These are phyloP conservation scores for Rhyacophila evoluta DNA, from an alignment of 2,888 invertebrate species.

Conservation along the genomic window DNA sequence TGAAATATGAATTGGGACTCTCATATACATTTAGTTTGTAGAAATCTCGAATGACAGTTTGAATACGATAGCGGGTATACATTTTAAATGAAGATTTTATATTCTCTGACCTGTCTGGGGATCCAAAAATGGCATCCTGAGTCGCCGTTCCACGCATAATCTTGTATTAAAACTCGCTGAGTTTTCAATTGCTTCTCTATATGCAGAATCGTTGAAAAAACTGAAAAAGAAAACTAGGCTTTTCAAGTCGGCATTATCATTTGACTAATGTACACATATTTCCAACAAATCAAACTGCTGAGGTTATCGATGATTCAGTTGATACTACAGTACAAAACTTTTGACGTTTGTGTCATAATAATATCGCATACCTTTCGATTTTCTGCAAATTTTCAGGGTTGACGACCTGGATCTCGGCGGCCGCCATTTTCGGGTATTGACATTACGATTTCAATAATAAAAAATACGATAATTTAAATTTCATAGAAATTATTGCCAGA, in stretches of 20 bases:
- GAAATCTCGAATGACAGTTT: too few species aligned
- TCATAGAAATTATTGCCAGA: neutral
- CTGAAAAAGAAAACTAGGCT: constrained; percentile 65
- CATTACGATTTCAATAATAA: neutral
- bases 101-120: constrained; percentile 84
- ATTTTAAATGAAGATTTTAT: neutral
- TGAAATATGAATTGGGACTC: too few species aligned
- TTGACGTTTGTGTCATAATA: constrained; percentile 4
- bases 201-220: constrained; percentile 89
- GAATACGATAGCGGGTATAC: too few species aligned
- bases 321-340: neutral
- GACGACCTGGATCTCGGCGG: constrained; percentile 75
- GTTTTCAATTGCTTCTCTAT: constrained; percentile 93
- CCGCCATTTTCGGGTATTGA: constrained; percentile 63
- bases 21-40: too few species aligned
- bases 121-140: constrained; percentile 95
- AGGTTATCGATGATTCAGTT: neutral
- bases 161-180: constrained; percentile 93
- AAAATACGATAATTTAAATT: constrained; percentile 14
- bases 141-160: constrained; percentile 89
- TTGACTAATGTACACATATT: neutral
- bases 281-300: neutral
- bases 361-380: constrained; percentile 74
- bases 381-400: constrained; percentile 78
- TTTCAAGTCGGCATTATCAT: neutral